These are phyloP conservation scores for Phalacrocorax aristotelis DNA, from an alignment of 2,113 vertebrate genomes.

Conservation along the genomic window DNA sequence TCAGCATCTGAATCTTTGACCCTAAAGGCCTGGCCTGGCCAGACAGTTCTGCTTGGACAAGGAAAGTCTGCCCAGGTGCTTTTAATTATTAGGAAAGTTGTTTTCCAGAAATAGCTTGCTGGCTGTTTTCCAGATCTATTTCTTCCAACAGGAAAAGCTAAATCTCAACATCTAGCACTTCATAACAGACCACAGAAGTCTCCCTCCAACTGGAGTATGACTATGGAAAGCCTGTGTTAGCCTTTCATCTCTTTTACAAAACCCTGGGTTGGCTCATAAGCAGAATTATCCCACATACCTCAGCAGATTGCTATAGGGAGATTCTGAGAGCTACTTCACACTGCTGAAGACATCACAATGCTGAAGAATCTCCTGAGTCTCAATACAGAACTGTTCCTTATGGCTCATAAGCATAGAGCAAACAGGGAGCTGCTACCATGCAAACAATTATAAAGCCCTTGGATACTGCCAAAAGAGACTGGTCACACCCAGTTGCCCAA, in stretches of 20 bases:
- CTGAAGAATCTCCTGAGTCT: background rate
- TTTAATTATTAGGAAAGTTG: background rate
- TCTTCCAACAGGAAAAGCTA: constrained; percentile 24
- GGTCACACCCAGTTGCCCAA: background rate
- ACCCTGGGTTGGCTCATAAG: background rate
- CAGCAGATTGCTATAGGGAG: background rate
- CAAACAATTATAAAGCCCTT: background rate
- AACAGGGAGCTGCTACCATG: background rate
- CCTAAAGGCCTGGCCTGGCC: background rate
- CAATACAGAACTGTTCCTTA: rapidly evolving
- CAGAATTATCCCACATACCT: background rate
- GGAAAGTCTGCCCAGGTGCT: background rate
- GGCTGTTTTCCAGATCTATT: background rate
- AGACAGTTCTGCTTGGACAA: background rate
- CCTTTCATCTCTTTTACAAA: background rate
- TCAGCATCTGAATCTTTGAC: background rate
- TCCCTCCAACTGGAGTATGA: background rate
- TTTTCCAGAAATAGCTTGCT: constrained; percentile 16
- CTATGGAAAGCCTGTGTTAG: background rate
- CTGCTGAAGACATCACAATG: background rate
- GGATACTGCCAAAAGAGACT: background rate
- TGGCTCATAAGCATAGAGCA: background rate
- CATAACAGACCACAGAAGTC: background rate
- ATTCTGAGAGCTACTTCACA: background rate
- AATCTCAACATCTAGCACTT: constrained; percentile 41